Percentiles rank a stretch among this genome's conserved stretches.
Evolutionary conservation across 1,140 invertebrate species (phyloP).

Genomic region (Meloidogyne exigua): DNA sequence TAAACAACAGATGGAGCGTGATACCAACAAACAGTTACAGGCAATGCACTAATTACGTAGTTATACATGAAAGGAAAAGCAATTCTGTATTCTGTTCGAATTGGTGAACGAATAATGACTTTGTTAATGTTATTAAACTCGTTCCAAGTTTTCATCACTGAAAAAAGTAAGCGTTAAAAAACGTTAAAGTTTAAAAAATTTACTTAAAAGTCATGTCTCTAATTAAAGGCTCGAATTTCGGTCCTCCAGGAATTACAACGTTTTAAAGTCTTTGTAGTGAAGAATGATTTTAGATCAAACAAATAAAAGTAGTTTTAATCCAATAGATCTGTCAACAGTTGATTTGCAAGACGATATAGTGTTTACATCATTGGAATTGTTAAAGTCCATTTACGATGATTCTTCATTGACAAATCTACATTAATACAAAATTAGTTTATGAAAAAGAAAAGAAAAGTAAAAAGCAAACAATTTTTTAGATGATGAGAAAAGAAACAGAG

Average conservation of each 20-base stretch:
- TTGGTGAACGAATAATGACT: slow-evolving; percentile 96
- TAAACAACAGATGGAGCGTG: slow-evolving; percentile 97
- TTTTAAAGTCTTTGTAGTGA: slow-evolving; percentile 98
- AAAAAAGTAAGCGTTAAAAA: slow-evolving; percentile 54
- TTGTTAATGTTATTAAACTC: slow-evolving; percentile 99
- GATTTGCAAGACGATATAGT: slow-evolving; percentile 92
- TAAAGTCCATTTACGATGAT: slow-evolving; percentile 92
- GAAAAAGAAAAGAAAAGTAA: slow-evolving; percentile 64
- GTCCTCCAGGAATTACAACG: slow-evolving; percentile 99
- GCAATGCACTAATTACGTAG: slow-evolving; percentile 69
- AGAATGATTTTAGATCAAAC: slow-evolving; percentile 98
- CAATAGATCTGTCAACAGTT: slow-evolving; percentile 93
- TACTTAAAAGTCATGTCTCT: slow-evolving; percentile 92
- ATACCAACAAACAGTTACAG: slow-evolving; percentile 70
- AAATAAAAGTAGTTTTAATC: slow-evolving; percentile 99
- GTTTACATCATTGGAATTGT: slow-evolving; percentile 93
- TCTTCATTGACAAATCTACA: slow-evolving; percentile 87
- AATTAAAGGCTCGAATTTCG: slow-evolving; percentile 97
- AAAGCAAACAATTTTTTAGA: no score
- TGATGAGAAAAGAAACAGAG: no score
- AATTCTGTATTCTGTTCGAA: slow-evolving; percentile 96
- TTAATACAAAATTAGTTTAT: background rate
- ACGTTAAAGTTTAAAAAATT: slow-evolving; percentile 57
- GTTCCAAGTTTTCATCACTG: slow-evolving; percentile 99
- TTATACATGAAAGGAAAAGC: slow-evolving; percentile 97